phyloP scores from a whole-genome alignment of 2,888 invertebrate genomes.

The Oasisia sp. region DNA sequence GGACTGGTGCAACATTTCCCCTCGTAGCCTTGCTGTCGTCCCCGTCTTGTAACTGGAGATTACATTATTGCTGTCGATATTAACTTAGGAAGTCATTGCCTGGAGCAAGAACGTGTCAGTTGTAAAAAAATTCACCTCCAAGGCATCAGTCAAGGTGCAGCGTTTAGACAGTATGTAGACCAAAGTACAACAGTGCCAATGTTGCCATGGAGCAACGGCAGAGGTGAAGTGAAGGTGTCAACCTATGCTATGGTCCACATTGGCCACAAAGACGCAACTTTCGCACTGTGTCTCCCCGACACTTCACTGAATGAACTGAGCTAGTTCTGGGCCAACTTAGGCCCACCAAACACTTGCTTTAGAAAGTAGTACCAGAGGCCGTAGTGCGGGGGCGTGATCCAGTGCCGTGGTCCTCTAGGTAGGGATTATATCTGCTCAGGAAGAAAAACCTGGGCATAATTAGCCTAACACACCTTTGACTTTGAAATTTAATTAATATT shows the following conservation, averaged over 20 bases:
- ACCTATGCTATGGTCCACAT: background rate
- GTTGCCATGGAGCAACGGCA: background rate
- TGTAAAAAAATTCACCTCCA: background rate
- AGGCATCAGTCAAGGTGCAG: background rate
- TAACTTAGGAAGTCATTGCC: background rate
- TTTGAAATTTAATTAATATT: constrained; percentile 5
- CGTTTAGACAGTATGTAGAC: background rate
- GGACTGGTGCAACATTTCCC: background rate
- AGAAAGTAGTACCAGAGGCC: background rate
- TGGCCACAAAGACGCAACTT: background rate
- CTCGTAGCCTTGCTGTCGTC: background rate
- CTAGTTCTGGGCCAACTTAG: background rate
- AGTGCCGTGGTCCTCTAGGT: background rate
- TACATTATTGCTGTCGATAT: background rate
- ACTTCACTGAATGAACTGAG: background rate
- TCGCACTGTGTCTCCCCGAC: background rate
- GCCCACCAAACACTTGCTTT: background rate
- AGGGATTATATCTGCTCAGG: background rate
- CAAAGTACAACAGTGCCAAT: background rate
- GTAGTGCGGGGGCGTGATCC: background rate
- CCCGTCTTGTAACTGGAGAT: background rate
- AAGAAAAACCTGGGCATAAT: background rate
- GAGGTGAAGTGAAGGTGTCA: background rate
- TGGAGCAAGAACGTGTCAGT: background rate
- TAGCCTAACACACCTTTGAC: background rate